Conservation (phyloP, 2,888 invertebrate species). For the Hydriomena furcata region DNA sequence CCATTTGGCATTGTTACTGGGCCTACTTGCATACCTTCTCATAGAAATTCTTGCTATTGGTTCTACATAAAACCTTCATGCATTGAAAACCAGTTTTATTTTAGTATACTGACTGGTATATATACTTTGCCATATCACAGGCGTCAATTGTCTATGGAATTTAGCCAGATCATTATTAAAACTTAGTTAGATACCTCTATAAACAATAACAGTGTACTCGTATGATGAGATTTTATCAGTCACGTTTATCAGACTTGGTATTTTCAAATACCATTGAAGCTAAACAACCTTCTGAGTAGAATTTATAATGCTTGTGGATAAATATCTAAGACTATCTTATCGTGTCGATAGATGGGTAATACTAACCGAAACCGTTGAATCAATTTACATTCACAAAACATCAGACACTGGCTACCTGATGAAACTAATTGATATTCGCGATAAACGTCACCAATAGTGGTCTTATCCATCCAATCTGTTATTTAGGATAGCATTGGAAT, state of each 20-base stretch:
- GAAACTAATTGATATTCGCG: conserved; percentile 53
- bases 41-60: too few species aligned
- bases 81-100: too few species aligned
- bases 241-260: conserved; percentile 7
- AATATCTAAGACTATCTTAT: background rate
- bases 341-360: conserved; percentile 5
- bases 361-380: conserved; percentile 20
- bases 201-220: too few species aligned
- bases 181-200: too few species aligned
- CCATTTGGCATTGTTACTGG: too few species aligned
- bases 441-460: conserved; percentile 54
- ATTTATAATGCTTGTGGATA: conserved; percentile 1
- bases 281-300: conserved; percentile 1
- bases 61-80: too few species aligned
- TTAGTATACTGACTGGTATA: too few species aligned
- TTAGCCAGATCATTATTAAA: too few species aligned
- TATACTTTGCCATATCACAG: too few species aligned
- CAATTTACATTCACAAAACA: conserved; percentile 28
- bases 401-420: conserved; percentile 18
- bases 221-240: conserved; percentile 9
- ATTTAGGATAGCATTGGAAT: conserved; percentile 11
- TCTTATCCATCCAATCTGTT: conserved; percentile 17
- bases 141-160: too few species aligned
- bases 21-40: too few species aligned
- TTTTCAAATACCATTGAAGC: conserved; percentile 3